These are phyloP conservation scores for Tetanocera ferruginea DNA, from an alignment of 2,888 invertebrate species.

Conservation along the genomic window DNA sequence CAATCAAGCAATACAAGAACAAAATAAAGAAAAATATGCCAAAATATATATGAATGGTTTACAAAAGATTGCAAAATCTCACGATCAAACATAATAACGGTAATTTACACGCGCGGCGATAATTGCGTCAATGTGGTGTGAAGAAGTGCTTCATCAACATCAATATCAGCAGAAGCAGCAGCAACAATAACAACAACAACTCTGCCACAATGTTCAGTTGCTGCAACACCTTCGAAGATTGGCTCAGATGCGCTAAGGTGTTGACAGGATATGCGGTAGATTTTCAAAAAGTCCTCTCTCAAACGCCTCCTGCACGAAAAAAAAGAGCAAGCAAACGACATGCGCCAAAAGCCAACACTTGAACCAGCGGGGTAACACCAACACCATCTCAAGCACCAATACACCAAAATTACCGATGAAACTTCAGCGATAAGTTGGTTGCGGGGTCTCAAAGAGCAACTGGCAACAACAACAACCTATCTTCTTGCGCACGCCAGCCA, in stretches of 20 bases:
- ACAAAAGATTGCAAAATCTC: constrained; percentile 47
- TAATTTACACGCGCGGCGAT: constrained; percentile 65
- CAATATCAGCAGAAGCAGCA: neutral
- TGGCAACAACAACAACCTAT: neutral
- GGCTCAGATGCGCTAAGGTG: constrained; percentile 47
- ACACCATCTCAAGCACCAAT: constrained; percentile 29
- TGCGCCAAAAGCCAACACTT: constrained; percentile 42
- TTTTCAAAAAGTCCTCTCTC: constrained; percentile 39
- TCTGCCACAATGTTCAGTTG: neutral
- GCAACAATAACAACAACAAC: constrained; percentile 5
- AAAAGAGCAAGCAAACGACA: constrained; percentile 32
- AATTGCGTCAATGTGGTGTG: constrained; percentile 59
- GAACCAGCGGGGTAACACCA: constrained; percentile 27
- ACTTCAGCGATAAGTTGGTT: constrained; percentile 16
- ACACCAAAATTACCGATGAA: constrained; percentile 33
- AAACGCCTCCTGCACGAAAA: neutral
- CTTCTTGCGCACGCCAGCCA: constrained; percentile 41
- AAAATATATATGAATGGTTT: neutral
- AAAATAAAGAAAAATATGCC: neutral
- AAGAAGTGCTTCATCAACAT: constrained; percentile 46
- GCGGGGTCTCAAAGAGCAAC: neutral
- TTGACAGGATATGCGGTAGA: constrained; percentile 51
- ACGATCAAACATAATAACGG: constrained; percentile 67
- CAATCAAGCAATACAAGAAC: neutral
- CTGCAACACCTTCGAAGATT: constrained; percentile 28